Evolutionary conservation across 2,797 vertebrate species (phyloP).

Genomic region (Philypnodon macrostomus): DNA sequence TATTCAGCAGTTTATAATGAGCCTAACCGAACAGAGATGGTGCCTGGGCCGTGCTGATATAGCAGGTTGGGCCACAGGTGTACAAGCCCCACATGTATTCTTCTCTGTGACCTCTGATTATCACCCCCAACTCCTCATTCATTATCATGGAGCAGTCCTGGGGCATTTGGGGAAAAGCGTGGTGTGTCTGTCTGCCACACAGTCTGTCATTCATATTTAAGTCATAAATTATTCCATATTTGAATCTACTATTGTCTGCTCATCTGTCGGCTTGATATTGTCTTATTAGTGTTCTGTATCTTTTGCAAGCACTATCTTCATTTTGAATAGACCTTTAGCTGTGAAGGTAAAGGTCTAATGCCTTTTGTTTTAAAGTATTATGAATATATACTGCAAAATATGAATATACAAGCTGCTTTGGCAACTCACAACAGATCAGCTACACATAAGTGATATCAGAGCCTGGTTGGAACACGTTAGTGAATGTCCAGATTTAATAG

Average conservation of each 20-base stretch:
- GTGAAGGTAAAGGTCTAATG: too few relatives aligned
- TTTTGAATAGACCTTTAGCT: too few relatives aligned
- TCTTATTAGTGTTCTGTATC: neutral
- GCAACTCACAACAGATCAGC: too few relatives aligned
- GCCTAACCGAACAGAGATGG: slow-evolving; percentile 46
- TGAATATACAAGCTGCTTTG: too few relatives aligned
- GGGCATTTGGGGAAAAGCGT: slow-evolving; percentile 50
- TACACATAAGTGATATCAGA: too few relatives aligned
- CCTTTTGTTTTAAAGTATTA: too few relatives aligned
- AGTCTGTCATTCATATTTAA: slow-evolving; percentile 59
- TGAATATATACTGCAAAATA: too few relatives aligned
- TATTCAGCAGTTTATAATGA: slow-evolving; percentile 76
- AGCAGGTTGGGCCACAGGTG: slow-evolving; percentile 75
- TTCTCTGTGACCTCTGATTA: slow-evolving; percentile 72
- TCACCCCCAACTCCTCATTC: slow-evolving; percentile 57
- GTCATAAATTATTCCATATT: slow-evolving; percentile 58
- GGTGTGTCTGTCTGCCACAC: slow-evolving; percentile 39
- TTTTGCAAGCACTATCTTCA: neutral
- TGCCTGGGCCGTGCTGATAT: slow-evolving; percentile 64
- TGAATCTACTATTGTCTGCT: slow-evolving; percentile 43
- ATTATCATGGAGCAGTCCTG: slow-evolving; percentile 54
- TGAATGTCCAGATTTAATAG: too few relatives aligned
- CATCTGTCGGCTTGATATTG: slow-evolving; percentile 31
- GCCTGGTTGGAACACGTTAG: too few relatives aligned
- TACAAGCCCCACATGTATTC: slow-evolving; percentile 62